Evolutionary conservation across 2,113 vertebrate genomes (phyloP), one percentile per base, ranked within the genome.

Genomic region (Corydoras maculifer): DNA sequence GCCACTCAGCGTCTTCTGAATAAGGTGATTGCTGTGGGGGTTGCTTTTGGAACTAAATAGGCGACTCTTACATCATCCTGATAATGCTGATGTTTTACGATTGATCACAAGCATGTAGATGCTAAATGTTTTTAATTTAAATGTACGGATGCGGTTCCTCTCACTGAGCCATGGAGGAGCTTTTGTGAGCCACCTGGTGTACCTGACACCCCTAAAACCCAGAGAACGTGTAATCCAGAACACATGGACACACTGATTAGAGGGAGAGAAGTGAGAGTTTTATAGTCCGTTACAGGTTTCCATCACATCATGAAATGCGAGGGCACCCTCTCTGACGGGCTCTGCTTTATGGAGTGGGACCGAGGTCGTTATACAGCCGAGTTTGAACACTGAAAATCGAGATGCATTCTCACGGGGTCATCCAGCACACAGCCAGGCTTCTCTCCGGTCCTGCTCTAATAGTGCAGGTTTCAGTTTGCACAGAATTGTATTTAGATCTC

Each of bases 361-460:
- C 35, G 35, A 60, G 69, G 53, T 75, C 73, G 61, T 72, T 54
- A 48, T 68, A 67, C 55, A 63, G 25, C 50, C 30, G 31, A 62
- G 51, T 55, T 68, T 77, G 72, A 74, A 65, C 67, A 74, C 25
- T 70, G 66, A 73, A 73, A 77, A 35, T 60, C 54, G 48, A 66
- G 67, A 67, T 54, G 12, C 51, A 12, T 49, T 30, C 61, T 73
- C 48, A 32, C 29, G 62, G 29, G 58, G 62, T 57, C 67, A 70
- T 70, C 65, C 31, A 9, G 48, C 60, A 8, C 9, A 14, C 49
- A 43, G 70, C 49, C 55, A 43, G 60, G 70, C 30, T 35, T 62
- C 55, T 54, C 76, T 77, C 35, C 7, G 76, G 61, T 74, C 70
- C 71, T 67, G 31, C 76, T 77, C 67, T 30, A 2, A 18, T 0